Evolutionary conservation across 2,888 invertebrate species (phyloP).

Genomic region (Cyclophora punctaria): DNA sequence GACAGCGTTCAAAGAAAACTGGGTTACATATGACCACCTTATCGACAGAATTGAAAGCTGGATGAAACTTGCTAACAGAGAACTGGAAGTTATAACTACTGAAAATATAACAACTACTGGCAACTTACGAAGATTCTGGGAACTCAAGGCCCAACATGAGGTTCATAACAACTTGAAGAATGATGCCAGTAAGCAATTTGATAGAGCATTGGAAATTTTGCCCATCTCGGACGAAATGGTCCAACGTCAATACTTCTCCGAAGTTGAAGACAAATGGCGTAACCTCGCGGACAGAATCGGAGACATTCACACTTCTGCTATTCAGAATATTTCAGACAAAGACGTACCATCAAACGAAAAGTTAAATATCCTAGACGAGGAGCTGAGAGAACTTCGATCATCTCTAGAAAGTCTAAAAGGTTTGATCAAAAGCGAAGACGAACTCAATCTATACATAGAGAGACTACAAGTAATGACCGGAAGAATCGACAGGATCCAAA

Average conservation of each 20-base stretch:
- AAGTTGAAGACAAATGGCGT: slow-evolving; percentile 86
- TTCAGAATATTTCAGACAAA: slow-evolving; percentile 81
- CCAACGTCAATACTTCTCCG: slow-evolving; percentile 85
- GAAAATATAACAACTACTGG: slow-evolving; percentile 79
- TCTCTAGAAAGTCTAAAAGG: slow-evolving; percentile 83
- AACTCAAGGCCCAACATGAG: slow-evolving; percentile 90
- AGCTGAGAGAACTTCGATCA: slow-evolving; percentile 82
- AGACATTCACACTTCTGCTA: slow-evolving; percentile 79
- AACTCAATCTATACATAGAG: slow-evolving; percentile 86
- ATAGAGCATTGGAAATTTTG: slow-evolving; percentile 84
- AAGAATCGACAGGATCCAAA: slow-evolving; percentile 85
- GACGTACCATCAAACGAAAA: slow-evolving; percentile 85
- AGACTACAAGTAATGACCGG: slow-evolving; percentile 84
- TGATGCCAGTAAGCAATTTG: slow-evolving; percentile 82
- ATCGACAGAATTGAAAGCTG: slow-evolving; percentile 84
- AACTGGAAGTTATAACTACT: slow-evolving; percentile 79
- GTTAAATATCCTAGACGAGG: slow-evolving; percentile 82
- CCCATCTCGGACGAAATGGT: slow-evolving; percentile 90
- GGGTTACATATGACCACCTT: slow-evolving; percentile 83
- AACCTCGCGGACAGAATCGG: slow-evolving; percentile 78
- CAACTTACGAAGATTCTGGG: slow-evolving; percentile 90
- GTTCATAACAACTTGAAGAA: slow-evolving; percentile 85
- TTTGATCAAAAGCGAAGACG: slow-evolving; percentile 88
- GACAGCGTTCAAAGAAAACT: slow-evolving; percentile 84
- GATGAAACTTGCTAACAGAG: slow-evolving; percentile 83